Evolutionary conservation across 2,113 vertebrate genomes (phyloP).

Genomic region (Crotalus tigris): DNA sequence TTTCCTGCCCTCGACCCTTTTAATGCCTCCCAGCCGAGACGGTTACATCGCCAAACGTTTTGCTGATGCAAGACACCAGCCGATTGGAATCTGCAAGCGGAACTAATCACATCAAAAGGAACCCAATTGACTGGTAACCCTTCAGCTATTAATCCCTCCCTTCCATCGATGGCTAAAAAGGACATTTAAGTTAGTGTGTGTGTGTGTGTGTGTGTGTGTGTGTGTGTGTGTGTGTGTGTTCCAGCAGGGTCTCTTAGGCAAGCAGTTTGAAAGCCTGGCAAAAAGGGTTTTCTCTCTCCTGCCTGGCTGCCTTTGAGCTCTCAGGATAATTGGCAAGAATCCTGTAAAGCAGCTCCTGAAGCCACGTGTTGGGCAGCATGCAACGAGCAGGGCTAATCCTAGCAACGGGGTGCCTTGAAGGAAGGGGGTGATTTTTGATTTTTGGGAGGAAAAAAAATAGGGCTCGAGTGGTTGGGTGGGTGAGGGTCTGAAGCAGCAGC

Average conservation of each 20-base stretch:
- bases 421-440: background rate
- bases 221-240: constrained; percentile 18
- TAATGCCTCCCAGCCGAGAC: constrained; percentile 29
- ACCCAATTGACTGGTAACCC: constrained; percentile 20
- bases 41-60: background rate
- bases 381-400: background rate
- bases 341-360: constrained; percentile 10
- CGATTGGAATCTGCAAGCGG: constrained; percentile 39
- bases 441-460: background rate
- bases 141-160: background rate
- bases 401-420: background rate
- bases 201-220: background rate
- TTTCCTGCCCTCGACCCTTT: background rate
- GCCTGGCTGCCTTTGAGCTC: constrained; percentile 4
- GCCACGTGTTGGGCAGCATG: constrained; percentile 8
- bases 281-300: background rate
- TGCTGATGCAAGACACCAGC: background rate
- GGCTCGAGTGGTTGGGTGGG: background rate
- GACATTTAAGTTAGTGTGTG: constrained; percentile 23
- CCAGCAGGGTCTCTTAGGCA: constrained; percentile 33
- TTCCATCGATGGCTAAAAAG: constrained; percentile 15
- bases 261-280: constrained; percentile 45
- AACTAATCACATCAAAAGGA: constrained; percentile 43
- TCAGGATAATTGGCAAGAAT: constrained; percentile 33
- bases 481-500: background rate